A percentile compares a stretch with the other conserved stretches of the same genome.
These are phyloP conservation scores for Oscarella lobularis DNA, from an alignment of 37 sponge, comb jelly and placozoan genomes.

Conservation along the genomic window DNA sequence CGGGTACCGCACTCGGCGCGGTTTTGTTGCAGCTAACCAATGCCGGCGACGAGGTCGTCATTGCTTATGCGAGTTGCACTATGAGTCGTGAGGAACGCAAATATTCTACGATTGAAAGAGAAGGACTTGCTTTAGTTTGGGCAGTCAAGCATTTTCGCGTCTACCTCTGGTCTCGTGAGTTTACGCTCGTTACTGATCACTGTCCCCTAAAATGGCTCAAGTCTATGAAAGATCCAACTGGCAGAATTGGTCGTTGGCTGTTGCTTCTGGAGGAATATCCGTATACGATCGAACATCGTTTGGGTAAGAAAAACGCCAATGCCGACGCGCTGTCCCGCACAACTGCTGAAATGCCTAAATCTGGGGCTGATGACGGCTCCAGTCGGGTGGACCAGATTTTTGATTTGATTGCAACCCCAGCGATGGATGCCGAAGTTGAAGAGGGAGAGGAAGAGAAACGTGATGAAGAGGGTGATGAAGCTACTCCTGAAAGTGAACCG, in stretches of 20 bases:
- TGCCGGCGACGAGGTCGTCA: not conserved
- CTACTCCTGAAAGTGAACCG: too few species aligned
- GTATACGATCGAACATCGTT: conserved; percentile 10
- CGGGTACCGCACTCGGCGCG: conserved; percentile 27
- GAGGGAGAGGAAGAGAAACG: too few species aligned
- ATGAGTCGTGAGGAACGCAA: not conserved
- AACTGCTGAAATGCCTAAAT: not conserved
- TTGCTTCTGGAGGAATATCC: not conserved
- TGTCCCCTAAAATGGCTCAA: conserved; percentile 18
- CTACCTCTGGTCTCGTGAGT: not conserved
- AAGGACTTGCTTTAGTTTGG: not conserved
- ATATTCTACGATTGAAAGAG: not conserved
- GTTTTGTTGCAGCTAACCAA: conserved; percentile 13
- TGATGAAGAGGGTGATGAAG: not conserved
- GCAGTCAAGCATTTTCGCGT: not conserved
- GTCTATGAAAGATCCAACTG: conserved; percentile 20
- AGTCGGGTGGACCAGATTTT: too few species aligned
- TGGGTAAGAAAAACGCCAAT: conserved; percentile 15
- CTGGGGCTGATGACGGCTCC: not conserved
- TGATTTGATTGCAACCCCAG: too few species aligned
- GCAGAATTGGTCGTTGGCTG: conserved; percentile 13
- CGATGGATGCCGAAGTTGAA: too few species aligned
- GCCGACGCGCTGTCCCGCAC: conserved; percentile 23
- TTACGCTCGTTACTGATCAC: conserved; percentile 10
- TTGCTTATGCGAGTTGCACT: conserved; percentile 5